Evolutionary conservation across 1,140 invertebrate species (phyloP).

Genomic region (Pentalonia nigronervosa): DNA sequence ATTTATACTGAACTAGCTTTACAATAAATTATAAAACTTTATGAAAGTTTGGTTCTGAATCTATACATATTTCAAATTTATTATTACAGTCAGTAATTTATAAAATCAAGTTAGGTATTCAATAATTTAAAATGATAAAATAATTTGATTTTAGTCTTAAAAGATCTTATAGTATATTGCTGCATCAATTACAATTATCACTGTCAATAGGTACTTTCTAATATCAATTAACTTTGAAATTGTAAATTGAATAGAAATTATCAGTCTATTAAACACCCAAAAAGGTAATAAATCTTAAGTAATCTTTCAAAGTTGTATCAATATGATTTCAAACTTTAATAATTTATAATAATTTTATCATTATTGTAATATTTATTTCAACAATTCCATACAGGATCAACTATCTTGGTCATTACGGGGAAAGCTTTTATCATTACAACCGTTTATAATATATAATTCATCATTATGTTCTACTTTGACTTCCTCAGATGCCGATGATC

Average conservation of each 20-base stretch:
- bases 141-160: not conserved
- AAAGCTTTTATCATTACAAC: not conserved
- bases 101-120: slow-evolving; percentile 1
- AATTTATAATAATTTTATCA: not conserved
- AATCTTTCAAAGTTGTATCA: not conserved
- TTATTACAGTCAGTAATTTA: not conserved
- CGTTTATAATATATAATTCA: not conserved
- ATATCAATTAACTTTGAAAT: not conserved
- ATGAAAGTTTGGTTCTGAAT: not conserved
- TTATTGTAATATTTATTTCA: not conserved
- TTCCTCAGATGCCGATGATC: not conserved
- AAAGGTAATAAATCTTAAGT: not conserved
- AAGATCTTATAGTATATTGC: not conserved
- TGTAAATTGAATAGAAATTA: not conserved
- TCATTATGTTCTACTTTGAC: not conserved
- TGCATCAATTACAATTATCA: slow-evolving; percentile 22
- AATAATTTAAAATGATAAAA: not conserved
- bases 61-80: not conserved
- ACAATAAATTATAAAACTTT: not conserved
- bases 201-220: not conserved
- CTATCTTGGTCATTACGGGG: not conserved
- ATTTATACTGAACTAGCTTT: not conserved
- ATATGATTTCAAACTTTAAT: not conserved
- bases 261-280: not conserved
- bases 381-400: not conserved